Evolutionary conservation across 2,888 invertebrate genomes (phyloP).

Genomic region (Polia nebulosa): DNA sequence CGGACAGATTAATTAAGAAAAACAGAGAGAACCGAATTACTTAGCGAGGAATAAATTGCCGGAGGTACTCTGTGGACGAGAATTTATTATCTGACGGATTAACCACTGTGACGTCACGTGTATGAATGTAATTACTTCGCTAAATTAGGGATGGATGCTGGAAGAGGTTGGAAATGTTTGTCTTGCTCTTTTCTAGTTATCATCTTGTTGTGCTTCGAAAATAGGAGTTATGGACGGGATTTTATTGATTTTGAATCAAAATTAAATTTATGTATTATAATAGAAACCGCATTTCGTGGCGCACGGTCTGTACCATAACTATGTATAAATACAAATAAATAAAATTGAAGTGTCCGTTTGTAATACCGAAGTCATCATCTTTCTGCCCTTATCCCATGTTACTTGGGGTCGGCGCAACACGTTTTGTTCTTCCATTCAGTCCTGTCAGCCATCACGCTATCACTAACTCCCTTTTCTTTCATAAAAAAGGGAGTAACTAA

Average conservation of each 20-base stretch:
- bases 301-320: too few relatives aligned
- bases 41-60: slow-evolving; percentile 58
- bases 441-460: too few relatives aligned
- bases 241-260: background rate
- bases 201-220: background rate
- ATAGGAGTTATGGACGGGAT: background rate
- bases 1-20: slow-evolving; percentile 65
- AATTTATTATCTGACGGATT: slow-evolving; percentile 52
- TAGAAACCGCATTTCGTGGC: too few relatives aligned
- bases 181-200: background rate
- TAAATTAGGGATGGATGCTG: slow-evolving; percentile 21
- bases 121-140: slow-evolving; percentile 54
- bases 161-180: background rate
- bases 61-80: slow-evolving; percentile 29
- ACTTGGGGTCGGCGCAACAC: too few relatives aligned
- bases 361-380: too few relatives aligned
- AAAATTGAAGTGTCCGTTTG: too few relatives aligned
- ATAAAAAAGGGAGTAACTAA: too few relatives aligned
- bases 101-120: slow-evolving; percentile 52
- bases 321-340: too few relatives aligned
- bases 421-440: too few relatives aligned
- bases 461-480: too few relatives aligned
- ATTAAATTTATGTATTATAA: too few relatives aligned
- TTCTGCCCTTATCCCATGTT: too few relatives aligned
- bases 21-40: slow-evolving; percentile 61